These are phyloP conservation scores for Adelosebastes latens DNA, from an alignment of 2,797 vertebrate genomes.

Conservation along the genomic window DNA sequence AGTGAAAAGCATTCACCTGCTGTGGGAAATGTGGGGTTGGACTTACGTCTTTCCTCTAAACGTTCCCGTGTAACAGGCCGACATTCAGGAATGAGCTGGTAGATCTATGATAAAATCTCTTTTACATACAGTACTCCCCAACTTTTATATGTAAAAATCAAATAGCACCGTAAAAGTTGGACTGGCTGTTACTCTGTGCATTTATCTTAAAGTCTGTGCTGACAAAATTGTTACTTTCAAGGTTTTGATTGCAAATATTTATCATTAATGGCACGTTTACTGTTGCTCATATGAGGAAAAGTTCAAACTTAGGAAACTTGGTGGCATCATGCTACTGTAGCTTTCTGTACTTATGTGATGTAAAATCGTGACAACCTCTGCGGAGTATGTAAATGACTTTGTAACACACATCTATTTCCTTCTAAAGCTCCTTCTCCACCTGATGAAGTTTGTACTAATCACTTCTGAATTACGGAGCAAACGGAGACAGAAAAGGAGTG, in stretches of 20 bases:
- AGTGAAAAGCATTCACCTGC: conserved; percentile 13
- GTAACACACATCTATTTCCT: neutral
- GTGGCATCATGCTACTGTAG: conserved; percentile 29
- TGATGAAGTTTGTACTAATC: conserved; percentile 21
- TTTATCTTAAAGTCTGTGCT: conserved; percentile 61
- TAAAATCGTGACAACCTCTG: conserved; percentile 4
- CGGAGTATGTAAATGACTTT: conserved; percentile 4
- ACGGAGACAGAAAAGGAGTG: conserved; percentile 41
- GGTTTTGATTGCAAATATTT: conserved; percentile 34
- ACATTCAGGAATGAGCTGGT: conserved; percentile 62
- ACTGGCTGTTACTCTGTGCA: conserved; percentile 68
- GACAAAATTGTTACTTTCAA: conserved; percentile 44
- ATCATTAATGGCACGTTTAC: conserved; percentile 58
- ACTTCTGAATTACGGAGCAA: conserved; percentile 33
- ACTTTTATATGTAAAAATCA: conserved; percentile 78
- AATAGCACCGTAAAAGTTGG: conserved; percentile 85
- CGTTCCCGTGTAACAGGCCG: neutral
- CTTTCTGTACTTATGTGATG: conserved; percentile 14
- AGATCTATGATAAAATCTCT: conserved; percentile 20
- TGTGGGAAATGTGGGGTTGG: neutral
- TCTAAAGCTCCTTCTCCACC: conserved; percentile 27
- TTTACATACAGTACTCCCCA: conserved; percentile 51
- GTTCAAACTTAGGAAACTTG: neutral
- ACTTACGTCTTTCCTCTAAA: neutral
- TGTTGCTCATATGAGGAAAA: conserved; percentile 29